Evolutionary conservation across 2,888 invertebrate genomes (phyloP), one percentile per base, ranked within the genome.

Genomic region (Lasioglossum oenotherae): DNA sequence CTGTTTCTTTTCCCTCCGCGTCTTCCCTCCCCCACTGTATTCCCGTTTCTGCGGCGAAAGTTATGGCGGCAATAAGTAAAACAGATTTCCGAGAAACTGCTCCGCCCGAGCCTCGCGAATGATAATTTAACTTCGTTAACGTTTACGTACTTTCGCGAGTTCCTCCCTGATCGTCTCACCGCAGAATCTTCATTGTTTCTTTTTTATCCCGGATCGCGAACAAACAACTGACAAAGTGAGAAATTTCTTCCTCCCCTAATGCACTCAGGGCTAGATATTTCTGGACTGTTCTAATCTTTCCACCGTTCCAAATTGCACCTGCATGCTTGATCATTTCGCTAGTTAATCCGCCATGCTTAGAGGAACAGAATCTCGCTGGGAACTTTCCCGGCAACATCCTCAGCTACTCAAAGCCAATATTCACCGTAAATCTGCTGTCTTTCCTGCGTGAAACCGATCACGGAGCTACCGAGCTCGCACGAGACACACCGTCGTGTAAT

Each of bases 51-150:
- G 53, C n/a, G 14, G 3, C 44, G 46, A 35, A 64, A 81, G 76
- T 81, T 83, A 76, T 38, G 76, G 46, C 41, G 72, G 72, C 81
- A 83, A 83, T 83, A 81, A 81, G 83, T 73, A 81, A 81, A 83
- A 81, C 75, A 73, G 75, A 83, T 83, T 81, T 76, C 75, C 35
- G 41, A n/a, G 81, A n/a, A 64, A 83, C 81, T 64, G 72, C 23
- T 19, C 27, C 53, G 19, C 53, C 23, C 31, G 31, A 38, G 14
- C 60, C 19, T 19, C 8, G 41, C 76, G 19, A 44, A 76, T 14
- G 38, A 38, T 82, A 72, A 80, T 76, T 76, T 76, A 81, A 83
- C 75, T 83, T 81, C 64, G 75, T 82, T 79, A 79, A 79, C 80
- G 35, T 82, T 79, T 74, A 46, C 35, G 27, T 53, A 74, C 74